Conservation (phyloP, 2,797 vertebrate genomes). For the Jordanella pulchra region DNA sequence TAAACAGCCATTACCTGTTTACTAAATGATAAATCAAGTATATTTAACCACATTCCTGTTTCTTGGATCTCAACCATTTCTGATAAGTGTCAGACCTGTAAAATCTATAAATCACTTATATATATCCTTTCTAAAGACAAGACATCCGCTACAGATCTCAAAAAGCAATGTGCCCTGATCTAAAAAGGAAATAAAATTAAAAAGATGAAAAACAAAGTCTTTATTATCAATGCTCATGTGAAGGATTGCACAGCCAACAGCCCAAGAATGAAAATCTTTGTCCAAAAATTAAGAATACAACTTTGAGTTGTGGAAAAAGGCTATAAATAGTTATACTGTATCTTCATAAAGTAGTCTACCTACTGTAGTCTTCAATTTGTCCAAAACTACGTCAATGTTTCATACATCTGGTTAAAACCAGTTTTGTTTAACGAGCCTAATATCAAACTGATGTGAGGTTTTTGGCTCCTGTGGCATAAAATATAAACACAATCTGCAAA, state of each 20-base stretch:
- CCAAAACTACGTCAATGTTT: not conserved
- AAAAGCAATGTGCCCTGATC: not conserved
- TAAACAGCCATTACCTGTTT: not conserved
- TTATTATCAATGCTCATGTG: not conserved
- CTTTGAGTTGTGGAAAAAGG: not conserved
- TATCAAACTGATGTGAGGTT: not conserved
- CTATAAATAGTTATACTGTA: not conserved
- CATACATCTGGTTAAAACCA: not conserved
- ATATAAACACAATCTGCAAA: not conserved
- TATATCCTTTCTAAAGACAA: not conserved
- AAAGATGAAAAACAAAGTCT: not conserved
- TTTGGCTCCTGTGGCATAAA: not conserved
- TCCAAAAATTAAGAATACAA: not conserved
- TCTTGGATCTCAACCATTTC: not conserved
- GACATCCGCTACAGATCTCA: not conserved
- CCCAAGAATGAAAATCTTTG: not conserved
- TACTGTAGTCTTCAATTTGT: not conserved
- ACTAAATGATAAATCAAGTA: not conserved
- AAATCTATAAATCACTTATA: not conserved
- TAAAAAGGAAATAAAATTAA: not conserved
- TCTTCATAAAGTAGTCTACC: not conserved
- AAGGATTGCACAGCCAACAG: not conserved
- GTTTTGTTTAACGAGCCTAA: not conserved
- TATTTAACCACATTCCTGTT: not conserved
- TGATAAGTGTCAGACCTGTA: not conserved